A percentile compares a stretch with the other conserved stretches of the same genome.
phyloP scores from a whole-genome alignment of 2,888 invertebrate species.

The Sminthurides aquaticus region DNA sequence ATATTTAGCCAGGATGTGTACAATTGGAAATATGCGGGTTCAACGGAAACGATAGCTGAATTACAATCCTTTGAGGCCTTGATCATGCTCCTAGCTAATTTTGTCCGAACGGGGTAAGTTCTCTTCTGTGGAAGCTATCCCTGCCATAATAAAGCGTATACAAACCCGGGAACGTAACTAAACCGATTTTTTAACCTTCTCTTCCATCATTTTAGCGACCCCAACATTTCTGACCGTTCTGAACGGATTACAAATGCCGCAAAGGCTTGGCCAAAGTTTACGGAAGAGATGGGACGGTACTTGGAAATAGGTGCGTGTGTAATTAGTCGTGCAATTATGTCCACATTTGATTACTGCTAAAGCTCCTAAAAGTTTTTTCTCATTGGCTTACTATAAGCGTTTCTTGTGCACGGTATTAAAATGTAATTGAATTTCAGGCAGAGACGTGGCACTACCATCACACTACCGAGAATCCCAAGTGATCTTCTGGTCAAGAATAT shows the following conservation, averaged over 20 bases:
- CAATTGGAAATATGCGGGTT: conserved; percentile 37
- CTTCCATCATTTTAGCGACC: conserved; percentile 25
- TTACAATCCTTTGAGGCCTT: conserved; percentile 35
- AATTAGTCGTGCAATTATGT: too few relatives aligned
- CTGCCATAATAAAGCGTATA: too few relatives aligned
- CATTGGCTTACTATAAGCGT: background rate
- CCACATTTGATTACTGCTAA: too few relatives aligned
- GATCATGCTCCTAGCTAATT: conserved; percentile 37
- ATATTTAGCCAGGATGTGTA: conserved; percentile 40
- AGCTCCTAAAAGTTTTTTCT: background rate
- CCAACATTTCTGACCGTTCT: conserved; percentile 33
- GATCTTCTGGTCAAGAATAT: conserved; percentile 33
- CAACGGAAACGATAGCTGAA: conserved; percentile 26
- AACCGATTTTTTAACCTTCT: too few relatives aligned
- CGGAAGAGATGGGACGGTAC: conserved; percentile 30
- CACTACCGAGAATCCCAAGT: conserved; percentile 26
- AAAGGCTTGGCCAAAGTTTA: conserved; percentile 37
- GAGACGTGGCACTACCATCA: conserved; percentile 33
- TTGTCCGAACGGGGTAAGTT: conserved; percentile 38
- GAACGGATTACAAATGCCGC: conserved; percentile 25
- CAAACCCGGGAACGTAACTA: background rate
- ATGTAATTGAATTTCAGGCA: conserved; percentile 24
- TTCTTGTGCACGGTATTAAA: background rate
- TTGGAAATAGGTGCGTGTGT: conserved; percentile 36
- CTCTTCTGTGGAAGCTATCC: too few relatives aligned